Evolutionary conservation across 2,113 vertebrate genomes (phyloP).

Genomic region (Ancistrus triradiatus): DNA sequence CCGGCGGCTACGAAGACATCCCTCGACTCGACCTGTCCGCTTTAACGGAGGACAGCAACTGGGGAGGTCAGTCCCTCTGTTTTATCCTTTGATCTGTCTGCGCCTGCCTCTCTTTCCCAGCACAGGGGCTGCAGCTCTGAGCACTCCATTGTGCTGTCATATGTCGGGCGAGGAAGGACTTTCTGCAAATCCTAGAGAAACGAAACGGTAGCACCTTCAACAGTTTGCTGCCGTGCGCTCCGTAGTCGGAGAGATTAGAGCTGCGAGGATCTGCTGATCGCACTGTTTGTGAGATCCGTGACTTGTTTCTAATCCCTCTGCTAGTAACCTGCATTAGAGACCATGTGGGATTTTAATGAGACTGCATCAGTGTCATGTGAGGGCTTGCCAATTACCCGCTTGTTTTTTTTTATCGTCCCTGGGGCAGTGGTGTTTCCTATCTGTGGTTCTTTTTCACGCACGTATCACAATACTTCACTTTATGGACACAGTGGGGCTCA

Average conservation of each 20-base stretch:
- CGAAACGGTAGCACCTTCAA: background rate
- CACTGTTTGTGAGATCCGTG: background rate
- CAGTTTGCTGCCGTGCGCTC: background rate
- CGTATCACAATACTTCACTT: too few species aligned
- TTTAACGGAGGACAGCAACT: conserved; percentile 79
- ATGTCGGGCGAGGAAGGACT: background rate
- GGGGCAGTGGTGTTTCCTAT: too few species aligned
- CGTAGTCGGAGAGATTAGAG: background rate
- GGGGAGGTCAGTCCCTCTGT: conserved; percentile 79
- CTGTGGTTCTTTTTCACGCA: too few species aligned
- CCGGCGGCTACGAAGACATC: conserved; percentile 75
- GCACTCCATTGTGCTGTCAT: too few species aligned
- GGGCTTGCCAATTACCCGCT: background rate
- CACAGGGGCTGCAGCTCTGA: conserved; percentile 58
- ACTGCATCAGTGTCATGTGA: background rate
- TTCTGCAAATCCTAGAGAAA: background rate
- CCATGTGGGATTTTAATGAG: conserved; percentile 14
- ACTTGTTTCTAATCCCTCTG: background rate
- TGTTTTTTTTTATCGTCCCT: too few species aligned
- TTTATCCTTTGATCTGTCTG: background rate
- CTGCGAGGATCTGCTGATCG: background rate
- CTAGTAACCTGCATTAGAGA: conserved; percentile 3
- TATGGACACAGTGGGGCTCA: too few species aligned
- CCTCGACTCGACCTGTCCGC: conserved; percentile 83
- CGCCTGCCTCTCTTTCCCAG: conserved; percentile 16